Base-by-base conservation (phyloP, 37 sponge, comb jelly and placozoan species). In the Spongilla lacustris region DNA sequence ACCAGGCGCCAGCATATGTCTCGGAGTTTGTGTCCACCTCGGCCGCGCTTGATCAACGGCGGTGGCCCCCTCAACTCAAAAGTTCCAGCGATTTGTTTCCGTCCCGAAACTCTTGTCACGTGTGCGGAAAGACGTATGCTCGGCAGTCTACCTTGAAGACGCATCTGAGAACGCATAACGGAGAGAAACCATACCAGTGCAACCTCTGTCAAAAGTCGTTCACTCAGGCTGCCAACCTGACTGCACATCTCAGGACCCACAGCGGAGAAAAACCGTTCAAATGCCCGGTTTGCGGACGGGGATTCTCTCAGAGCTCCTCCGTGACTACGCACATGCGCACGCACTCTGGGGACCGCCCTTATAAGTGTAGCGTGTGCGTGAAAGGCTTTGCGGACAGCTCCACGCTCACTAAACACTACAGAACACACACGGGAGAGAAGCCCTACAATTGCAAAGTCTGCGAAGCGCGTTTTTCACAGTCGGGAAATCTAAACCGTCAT, bases 231-330 rank as follows among this genome's bases (percentile, higher is more conserved):
- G 96, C 98, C 71, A 97, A 97, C 83, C 87, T 97, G 19, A 97
- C 93, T 31, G 98, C 98, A 22, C 98, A 97, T 68, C 68, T 97
- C 68, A 74, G 98, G 80, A 97, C 98, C 8, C 98, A 97, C 89
- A 95, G 94, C 67, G 98, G 98, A 84, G 98, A 97, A 85, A 92
- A 95, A 66, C 98, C 98, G 30, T 97, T 97, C 88, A 93, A 81
- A 32, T 97, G 98, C 67, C 94, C 92, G 34, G 74, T 97, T 34
- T 97, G 98, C 70, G 83, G 91, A 3, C 82, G 83, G 66, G 71
- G 94, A 28, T 97, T 97, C 81, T 97, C 98, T 26, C 98, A 97
- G 84, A 91, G 91, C 77, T 88, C 89, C 34, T 95, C 96, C 2
- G 94, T 97, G 33, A 95, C 96, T 11, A 95, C 96, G 1, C 98